Conservation (phyloP, 1,140 invertebrate species). For the Oncopeltus fasciatus region DNA sequence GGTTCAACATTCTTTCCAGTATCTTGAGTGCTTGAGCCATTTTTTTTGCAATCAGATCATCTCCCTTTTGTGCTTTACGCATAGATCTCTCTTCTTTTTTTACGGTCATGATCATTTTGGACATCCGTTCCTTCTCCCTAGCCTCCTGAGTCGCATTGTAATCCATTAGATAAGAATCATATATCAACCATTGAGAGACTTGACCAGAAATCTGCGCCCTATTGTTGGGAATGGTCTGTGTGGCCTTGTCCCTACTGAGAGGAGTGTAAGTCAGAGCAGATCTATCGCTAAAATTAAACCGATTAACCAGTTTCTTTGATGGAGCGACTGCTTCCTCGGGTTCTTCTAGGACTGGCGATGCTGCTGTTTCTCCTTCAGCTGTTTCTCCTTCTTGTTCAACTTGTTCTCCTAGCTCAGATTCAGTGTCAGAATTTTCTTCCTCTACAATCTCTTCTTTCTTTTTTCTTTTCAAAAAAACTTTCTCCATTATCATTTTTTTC, state of each 20-base stretch:
- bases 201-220: conserved; percentile 54
- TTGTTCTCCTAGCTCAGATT: conserved; percentile 16
- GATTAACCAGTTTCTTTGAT: conserved; percentile 49
- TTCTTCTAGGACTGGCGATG: conserved; percentile 15
- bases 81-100: conserved; percentile 30
- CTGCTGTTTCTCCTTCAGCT: conserved; percentile 20
- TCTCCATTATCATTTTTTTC: not conserved
- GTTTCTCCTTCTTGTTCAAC: conserved; percentile 19
- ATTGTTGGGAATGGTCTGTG: conserved; percentile 77
- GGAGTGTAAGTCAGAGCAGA: conserved; percentile 71
- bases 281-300: conserved; percentile 87
- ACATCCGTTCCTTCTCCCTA: conserved; percentile 49
- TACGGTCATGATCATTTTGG: conserved; percentile 24
- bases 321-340: conserved; percentile 24
- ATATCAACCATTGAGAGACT: conserved; percentile 78
- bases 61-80: conserved; percentile 27
- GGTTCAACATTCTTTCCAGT: conserved; percentile 83
- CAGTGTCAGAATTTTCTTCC: conserved; percentile 10
- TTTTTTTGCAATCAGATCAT: conserved; percentile 24
- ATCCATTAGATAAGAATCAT: conserved; percentile 71
- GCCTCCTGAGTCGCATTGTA: conserved; percentile 54
- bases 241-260: conserved; percentile 42
- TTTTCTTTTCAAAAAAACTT: not conserved
- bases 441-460: not conserved
- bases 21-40: conserved; percentile 55